Conservation (phyloP, 2,888 invertebrate species). For the Diarsia rubi region DNA sequence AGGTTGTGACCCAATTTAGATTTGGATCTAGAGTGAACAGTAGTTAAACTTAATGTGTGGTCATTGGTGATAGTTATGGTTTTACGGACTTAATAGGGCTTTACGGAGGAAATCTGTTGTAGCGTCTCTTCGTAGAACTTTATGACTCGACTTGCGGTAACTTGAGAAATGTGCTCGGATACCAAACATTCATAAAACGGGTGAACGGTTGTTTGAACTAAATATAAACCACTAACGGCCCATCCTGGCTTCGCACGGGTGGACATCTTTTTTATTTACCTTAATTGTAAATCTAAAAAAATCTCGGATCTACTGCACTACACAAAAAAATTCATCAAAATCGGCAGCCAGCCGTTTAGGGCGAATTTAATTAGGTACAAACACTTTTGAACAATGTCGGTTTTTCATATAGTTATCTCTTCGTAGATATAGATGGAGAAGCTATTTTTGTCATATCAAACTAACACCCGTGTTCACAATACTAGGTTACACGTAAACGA, state of each 20-base stretch:
- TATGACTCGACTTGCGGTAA: neutral
- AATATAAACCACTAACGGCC: neutral
- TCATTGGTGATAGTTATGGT: conserved; percentile 16
- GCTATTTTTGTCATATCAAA: conserved; percentile 9
- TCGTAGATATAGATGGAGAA: neutral
- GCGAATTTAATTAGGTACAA: no score
- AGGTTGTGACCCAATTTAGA: conserved; percentile 59
- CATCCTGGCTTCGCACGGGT: no score
- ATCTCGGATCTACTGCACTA: no score
- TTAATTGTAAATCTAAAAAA: no score
- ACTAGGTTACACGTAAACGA: neutral
- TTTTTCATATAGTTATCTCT: conserved; percentile 10
- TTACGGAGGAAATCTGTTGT: conserved; percentile 1
- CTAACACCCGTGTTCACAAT: neutral
- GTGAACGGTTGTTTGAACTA: neutral
- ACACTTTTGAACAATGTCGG: neutral
- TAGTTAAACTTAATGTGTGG: conserved; percentile 37
- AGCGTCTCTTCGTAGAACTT: neutral
- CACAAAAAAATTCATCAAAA: no score
- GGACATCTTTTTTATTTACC: no score
- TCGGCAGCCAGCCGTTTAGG: no score
- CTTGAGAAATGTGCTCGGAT: neutral
- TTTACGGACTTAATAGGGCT: neutral
- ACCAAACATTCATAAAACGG: neutral
- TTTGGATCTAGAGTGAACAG: conserved; percentile 44